Conservation (phyloP, 2,888 invertebrate species). For the Autographa gamma region DNA sequence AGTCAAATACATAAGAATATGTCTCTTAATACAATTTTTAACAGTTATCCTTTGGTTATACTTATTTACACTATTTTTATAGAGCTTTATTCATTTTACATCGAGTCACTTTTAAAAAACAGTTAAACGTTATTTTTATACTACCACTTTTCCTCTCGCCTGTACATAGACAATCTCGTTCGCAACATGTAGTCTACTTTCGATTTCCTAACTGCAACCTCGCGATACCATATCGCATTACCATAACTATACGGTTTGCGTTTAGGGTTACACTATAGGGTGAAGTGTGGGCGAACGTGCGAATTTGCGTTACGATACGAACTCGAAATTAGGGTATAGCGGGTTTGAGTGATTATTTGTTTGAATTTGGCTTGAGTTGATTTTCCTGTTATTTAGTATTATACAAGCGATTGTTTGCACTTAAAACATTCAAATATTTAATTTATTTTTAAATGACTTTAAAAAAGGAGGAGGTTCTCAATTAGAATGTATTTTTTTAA, state of each 20-base stretch:
- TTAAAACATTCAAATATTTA: no score
- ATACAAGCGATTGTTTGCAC: background rate
- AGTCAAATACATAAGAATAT: no score
- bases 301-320: slow-evolving; percentile 42
- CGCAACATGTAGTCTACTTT: slow-evolving; percentile 78
- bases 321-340: slow-evolving; percentile 36
- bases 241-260: slow-evolving; percentile 68
- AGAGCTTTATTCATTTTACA: no score
- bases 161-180: slow-evolving; percentile 65
- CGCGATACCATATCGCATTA: slow-evolving; percentile 71
- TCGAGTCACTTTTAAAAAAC: no score
- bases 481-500: no score
- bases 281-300: slow-evolving; percentile 34
- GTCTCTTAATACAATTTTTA: no score
- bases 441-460: no score
- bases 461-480: no score
- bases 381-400: background rate
- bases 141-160: slow-evolving; percentile 49
- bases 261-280: slow-evolving; percentile 56
- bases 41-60: no score
- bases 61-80: no score
- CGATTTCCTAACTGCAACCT: slow-evolving; percentile 77
- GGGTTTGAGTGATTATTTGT: slow-evolving; percentile 10
- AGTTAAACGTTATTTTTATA: no score
- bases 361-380: background rate